Percentiles rank a stretch among this genome's conserved stretches.
These are phyloP conservation scores for Tuberolachnus salignus DNA, from an alignment of 2,888 invertebrate species.

Conservation along the genomic window DNA sequence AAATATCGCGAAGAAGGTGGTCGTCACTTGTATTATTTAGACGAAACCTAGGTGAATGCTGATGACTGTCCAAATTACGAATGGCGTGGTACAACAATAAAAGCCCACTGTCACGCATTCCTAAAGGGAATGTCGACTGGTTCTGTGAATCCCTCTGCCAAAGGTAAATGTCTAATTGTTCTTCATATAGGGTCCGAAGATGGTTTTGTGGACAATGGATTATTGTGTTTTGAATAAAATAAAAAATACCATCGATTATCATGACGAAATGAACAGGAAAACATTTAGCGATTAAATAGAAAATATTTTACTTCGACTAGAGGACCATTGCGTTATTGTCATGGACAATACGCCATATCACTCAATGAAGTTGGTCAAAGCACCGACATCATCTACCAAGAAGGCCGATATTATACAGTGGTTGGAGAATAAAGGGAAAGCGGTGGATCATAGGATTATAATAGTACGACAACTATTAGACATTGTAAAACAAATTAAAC, in stretches of 20 bases:
- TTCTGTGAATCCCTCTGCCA: slow-evolving; percentile 34
- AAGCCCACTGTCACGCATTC: slow-evolving; percentile 32
- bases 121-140: slow-evolving; percentile 43
- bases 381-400: neutral
- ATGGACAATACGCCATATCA: no score
- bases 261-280: neutral
- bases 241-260: slow-evolving; percentile 57
- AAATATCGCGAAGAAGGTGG: no score
- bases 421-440: slow-evolving; percentile 36
- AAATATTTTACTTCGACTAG: slow-evolving; percentile 23
- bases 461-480: slow-evolving; percentile 28
- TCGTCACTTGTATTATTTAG: no score
- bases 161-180: slow-evolving; percentile 53
- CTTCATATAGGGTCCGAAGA: slow-evolving; percentile 44
- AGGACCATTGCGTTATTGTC: slow-evolving; percentile 38
- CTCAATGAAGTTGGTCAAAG: slow-evolving; percentile 9
- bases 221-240: slow-evolving; percentile 58
- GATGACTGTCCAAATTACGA: no score
- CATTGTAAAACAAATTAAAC: slow-evolving; percentile 35
- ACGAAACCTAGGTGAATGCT: no score
- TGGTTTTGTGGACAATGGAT: slow-evolving; percentile 59
- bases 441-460: slow-evolving; percentile 8
- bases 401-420: slow-evolving; percentile 46
- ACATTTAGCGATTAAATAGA: no score
- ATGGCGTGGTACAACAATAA: slow-evolving; percentile 4